Evolutionary conservation across 2,888 invertebrate genomes (phyloP).

Genomic region (Aphelenchoides bicaudatus): DNA sequence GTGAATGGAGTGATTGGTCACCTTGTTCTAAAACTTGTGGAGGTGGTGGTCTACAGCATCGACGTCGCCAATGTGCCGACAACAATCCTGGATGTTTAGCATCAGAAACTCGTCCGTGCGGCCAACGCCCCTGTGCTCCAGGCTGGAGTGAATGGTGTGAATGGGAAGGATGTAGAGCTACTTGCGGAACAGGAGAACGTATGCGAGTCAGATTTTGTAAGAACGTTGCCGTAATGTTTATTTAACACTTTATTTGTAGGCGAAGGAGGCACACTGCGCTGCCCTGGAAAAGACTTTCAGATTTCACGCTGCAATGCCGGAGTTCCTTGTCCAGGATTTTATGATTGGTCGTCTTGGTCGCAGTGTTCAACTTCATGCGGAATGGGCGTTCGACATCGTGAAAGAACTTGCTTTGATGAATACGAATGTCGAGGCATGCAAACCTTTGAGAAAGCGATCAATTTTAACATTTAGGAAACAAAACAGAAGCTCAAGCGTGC

Average conservation of each 20-base stretch:
- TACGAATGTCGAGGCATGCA: slow-evolving; percentile 36
- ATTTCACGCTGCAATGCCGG: slow-evolving; percentile 39
- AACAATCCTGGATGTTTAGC: slow-evolving; percentile 44
- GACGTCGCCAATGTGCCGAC: slow-evolving; percentile 41
- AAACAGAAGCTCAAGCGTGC: slow-evolving; percentile 8
- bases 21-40: slow-evolving; percentile 48
- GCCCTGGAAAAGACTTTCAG: slow-evolving; percentile 46
- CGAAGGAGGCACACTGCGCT: slow-evolving; percentile 47
- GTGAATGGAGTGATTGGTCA: slow-evolving; percentile 51
- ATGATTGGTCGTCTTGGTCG: slow-evolving; percentile 48
- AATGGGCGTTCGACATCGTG: slow-evolving; percentile 39
- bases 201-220: slow-evolving; percentile 49
- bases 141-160: slow-evolving; percentile 54
- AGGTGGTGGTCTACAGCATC: slow-evolving; percentile 40
- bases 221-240: too few relatives aligned
- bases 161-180: slow-evolving; percentile 34
- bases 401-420: slow-evolving; percentile 45
- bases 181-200: slow-evolving; percentile 45
- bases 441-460: background rate
- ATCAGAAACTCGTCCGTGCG: slow-evolving; percentile 42
- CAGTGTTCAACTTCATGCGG: slow-evolving; percentile 48
- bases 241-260: too few relatives aligned
- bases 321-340: slow-evolving; percentile 47
- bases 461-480: background rate
- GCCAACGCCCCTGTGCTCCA: slow-evolving; percentile 47